Evolutionary conservation across 2,797 vertebrate species (phyloP).

Genomic region (Neosilurus mollespiculum): DNA sequence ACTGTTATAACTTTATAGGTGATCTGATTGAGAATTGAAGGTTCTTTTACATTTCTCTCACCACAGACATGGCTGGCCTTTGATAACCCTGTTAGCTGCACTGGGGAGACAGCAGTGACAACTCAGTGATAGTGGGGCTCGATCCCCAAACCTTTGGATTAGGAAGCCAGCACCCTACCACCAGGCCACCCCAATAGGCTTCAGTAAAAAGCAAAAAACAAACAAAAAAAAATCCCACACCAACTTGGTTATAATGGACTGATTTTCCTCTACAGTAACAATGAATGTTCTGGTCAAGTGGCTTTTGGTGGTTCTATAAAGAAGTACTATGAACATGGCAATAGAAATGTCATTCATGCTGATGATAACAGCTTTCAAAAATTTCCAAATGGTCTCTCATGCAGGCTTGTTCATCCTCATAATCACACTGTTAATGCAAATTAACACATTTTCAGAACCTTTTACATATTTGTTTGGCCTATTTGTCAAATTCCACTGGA

Average conservation of each 20-base stretch:
- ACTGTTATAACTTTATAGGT: neutral
- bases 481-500: slow-evolving; percentile 4
- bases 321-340: neutral
- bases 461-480: slow-evolving; percentile 7
- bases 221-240: too few relatives aligned
- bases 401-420: slow-evolving; percentile 23
- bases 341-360: slow-evolving; percentile 21
- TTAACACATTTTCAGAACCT: slow-evolving; percentile 11
- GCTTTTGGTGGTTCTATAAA: neutral
- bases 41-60: too few relatives aligned
- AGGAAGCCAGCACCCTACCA: too few relatives aligned
- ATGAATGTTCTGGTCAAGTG: neutral
- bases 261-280: neutral
- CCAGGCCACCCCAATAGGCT: too few relatives aligned
- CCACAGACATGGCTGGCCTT: too few relatives aligned
- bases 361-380: slow-evolving; percentile 11
- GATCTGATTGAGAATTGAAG: too few relatives aligned
- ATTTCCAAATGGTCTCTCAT: slow-evolving; percentile 12
- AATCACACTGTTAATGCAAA: slow-evolving; percentile 23
- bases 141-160: too few relatives aligned
- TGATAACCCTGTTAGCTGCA: too few relatives aligned
- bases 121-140: too few relatives aligned
- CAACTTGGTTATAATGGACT: too few relatives aligned
- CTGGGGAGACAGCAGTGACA: too few relatives aligned
- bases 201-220: neutral